These are phyloP conservation scores for Ephialtes manifestator DNA, from an alignment of 2,888 invertebrate species.

Conservation along the genomic window DNA sequence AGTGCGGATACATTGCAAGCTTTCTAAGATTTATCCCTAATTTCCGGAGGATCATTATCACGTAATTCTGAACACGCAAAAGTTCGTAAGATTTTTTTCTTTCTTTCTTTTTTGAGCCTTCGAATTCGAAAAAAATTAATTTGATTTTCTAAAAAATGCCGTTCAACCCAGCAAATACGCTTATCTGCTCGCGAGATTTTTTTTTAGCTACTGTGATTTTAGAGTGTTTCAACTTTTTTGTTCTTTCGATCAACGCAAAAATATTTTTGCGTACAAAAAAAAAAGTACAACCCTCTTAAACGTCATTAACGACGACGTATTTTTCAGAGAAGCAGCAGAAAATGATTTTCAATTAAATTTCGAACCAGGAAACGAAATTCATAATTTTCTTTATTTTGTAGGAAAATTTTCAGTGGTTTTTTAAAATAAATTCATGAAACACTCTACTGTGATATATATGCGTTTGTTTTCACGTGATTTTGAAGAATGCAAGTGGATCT, in stretches of 20 bases:
- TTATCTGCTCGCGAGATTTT: not conserved
- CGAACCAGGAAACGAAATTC: not conserved
- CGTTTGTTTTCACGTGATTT: constrained; percentile 8
- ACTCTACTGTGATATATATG: not conserved
- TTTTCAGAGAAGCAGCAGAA: not conserved
- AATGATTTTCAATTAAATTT: not conserved
- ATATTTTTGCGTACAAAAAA: too few relatives aligned
- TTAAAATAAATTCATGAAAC: not conserved
- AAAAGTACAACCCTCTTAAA: too few relatives aligned
- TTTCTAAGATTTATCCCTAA: constrained; percentile 41
- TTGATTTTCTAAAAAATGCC: constrained; percentile 51
- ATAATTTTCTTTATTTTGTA: not conserved
- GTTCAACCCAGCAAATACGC: not conserved
- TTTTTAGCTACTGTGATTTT: not conserved
- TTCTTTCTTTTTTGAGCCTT: constrained; percentile 44
- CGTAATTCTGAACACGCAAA: constrained; percentile 49
- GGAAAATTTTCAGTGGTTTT: not conserved
- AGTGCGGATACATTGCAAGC: constrained; percentile 46
- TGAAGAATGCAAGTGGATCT: constrained; percentile 2
- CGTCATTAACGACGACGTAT: too few relatives aligned
- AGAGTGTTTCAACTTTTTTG: not conserved
- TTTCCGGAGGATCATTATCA: constrained; percentile 45
- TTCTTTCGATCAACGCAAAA: too few relatives aligned
- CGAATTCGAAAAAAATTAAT: constrained; percentile 40
- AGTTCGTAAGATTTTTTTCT: constrained; percentile 11